Base-by-base conservation (phyloP, 2,888 invertebrate species). In the Diaprepes abbreviatus region DNA sequence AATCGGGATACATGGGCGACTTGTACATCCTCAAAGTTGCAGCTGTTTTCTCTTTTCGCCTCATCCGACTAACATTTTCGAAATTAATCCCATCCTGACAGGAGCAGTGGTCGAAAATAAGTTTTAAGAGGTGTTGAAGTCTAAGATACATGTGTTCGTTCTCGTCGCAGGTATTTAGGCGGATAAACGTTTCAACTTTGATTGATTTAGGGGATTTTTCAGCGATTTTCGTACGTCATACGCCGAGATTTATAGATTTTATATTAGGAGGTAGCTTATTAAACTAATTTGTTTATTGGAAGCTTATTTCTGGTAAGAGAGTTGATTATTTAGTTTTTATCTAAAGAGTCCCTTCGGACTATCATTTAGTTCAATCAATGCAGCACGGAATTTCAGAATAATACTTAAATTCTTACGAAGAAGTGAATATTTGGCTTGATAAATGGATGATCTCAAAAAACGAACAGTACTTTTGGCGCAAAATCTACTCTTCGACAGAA, bases 81-180 rank as follows among this genome's bases (percentile, higher is more conserved):
- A 64, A 69, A 63, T 69, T 69, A 69, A 69, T 69, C 68, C 68
- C 19, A 14, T 35, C 58, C 19, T 52, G 70, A 70, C 65, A 66
- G 54, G 16, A 43, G 24, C 36, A 70, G 55, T 77, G 79, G 70
- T 70, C 65, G 70, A 70, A 70, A 70, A 70, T 70, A 70, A 66
- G 70, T 70, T 70, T 66, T 70, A 65, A 70, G 70, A 82, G 81
- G 81, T 82, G 82, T 81, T 81, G 81, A 81, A 77, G 81, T 81
- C 80, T 80, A 80, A 77, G 79, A 81, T 83, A 83, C 82, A 82
- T 76, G 76, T 83, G 83, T 82, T 82, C 81, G 79, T 82, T 81
- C 80, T 79, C 78, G 79, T 78, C 60, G 59, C 3, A 77, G 79
- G 78, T 77, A 80, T 81, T 81, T 80, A 78, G 73, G 74, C 76